Percentiles rank a stretch among this genome's conserved stretches.
Conservation (phyloP, 2,888 invertebrate species). For the Ctenicera cuprea region DNA sequence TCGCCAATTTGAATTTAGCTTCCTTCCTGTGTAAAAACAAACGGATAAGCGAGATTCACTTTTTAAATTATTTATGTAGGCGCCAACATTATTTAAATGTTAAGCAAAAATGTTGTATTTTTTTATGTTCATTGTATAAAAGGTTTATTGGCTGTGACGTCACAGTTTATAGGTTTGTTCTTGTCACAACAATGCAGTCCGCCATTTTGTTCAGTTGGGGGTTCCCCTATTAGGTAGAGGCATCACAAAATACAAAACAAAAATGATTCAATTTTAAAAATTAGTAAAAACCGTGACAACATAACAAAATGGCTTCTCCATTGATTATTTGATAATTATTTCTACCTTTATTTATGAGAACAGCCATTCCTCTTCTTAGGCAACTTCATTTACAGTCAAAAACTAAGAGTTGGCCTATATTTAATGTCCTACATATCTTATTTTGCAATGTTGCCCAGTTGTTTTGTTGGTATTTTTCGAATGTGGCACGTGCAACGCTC, state of each 20-base stretch:
- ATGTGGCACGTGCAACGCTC: no score
- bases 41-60: constrained; percentile 26
- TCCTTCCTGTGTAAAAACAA: constrained; percentile 21
- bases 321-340: neutral
- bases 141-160: constrained; percentile 32
- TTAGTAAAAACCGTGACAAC: no score
- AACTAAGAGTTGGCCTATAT: neutral
- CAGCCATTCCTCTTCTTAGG: neutral
- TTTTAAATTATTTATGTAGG: constrained; percentile 16
- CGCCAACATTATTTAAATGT: constrained; percentile 24
- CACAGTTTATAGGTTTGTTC: constrained; percentile 21
- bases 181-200: neutral
- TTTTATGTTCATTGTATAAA: constrained; percentile 23
- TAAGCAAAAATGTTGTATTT: neutral
- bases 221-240: no score
- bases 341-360: neutral
- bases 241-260: no score
- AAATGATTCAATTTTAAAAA: no score
- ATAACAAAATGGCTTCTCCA: neutral
- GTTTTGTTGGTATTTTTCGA: no score
- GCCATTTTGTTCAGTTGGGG: constrained; percentile 9
- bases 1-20: constrained; percentile 39
- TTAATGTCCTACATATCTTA: no score
- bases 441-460: no score
- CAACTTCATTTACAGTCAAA: no score